Evolutionary conservation across 2,113 vertebrate species (phyloP).

Genomic region (Pseudopodoces humilis): DNA sequence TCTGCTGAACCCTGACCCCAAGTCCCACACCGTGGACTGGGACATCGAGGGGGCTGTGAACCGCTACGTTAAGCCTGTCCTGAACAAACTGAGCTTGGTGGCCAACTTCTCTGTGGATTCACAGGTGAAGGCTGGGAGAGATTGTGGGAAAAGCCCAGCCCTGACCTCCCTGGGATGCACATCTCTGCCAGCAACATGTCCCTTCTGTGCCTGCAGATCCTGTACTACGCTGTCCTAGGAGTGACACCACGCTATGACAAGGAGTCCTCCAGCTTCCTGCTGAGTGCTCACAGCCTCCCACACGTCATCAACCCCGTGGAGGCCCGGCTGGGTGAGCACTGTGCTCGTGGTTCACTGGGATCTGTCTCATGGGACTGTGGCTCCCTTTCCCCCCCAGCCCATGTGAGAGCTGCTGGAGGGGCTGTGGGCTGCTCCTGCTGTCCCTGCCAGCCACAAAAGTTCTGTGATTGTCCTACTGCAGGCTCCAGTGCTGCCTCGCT

Average conservation of each 20-base stretch:
- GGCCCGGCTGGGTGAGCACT: constrained; percentile 86
- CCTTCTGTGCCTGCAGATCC: constrained; percentile 73
- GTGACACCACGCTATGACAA: constrained; percentile 90
- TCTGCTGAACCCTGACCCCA: constrained; percentile 92
- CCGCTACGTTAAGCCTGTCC: constrained; percentile 85
- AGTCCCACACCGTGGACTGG: constrained; percentile 87
- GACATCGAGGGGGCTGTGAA: constrained; percentile 86
- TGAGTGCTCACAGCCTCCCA: constrained; percentile 87
- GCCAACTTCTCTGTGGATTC: constrained; percentile 97
- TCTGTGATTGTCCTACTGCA: constrained; percentile 20
- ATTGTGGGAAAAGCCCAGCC: not conserved
- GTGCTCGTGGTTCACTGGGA: not conserved
- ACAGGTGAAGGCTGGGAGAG: constrained; percentile 77
- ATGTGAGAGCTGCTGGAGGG: not conserved
- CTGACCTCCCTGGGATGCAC: fast-evolving
- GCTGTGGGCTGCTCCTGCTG: not conserved
- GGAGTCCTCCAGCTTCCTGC: constrained; percentile 79
- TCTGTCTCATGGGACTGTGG: not conserved
- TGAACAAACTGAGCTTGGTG: constrained; percentile 82
- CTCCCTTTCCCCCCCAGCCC: not conserved
- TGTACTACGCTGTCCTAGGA: constrained; percentile 89
- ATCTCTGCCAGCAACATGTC: not conserved
- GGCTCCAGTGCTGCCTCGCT: constrained; percentile 93
- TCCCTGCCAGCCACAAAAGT: not conserved
- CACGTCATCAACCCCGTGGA: constrained; percentile 98